Evolutionary conservation across 2,888 invertebrate genomes (phyloP), one percentile per base, ranked within the genome.

Genomic region (Hypolimnas misippus): DNA sequence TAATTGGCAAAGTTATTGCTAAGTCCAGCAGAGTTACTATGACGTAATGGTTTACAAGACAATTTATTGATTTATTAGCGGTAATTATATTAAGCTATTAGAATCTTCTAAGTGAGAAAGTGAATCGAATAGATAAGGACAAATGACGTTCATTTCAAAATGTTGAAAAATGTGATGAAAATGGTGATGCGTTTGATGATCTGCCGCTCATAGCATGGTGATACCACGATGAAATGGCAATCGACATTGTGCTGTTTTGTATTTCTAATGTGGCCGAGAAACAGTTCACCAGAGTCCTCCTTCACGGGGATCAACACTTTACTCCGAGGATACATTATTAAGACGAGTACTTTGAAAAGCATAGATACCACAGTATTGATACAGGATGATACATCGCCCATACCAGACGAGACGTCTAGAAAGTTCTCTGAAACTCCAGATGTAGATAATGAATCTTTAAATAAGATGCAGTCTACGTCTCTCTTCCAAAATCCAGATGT

Each of bases 171-270:
- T 52, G 52, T 33, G 33, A 58, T 7, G 16, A 29, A 6, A 25
- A 49, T n/a, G 49, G 7, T 14, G 49, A 19, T 52, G 17, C 40
- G 6, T 51, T 19, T 19, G 1, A 33, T 6, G 52, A 33, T 31
- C 16, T 29, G 29, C 16, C 25, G 49, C 49, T 29, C 35, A 49
- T 63, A 68, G 25, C 12, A 71, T 69, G 63, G 55, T 69, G 57
- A 19, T 31, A 60, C 55, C 68, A 83, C 66, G 56, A 84, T 83
- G 87, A 78, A 60, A 78, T 83, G 82, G 76, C 76, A 74, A 60
- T 73, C 77, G 19, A 69, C 73, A 16, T 14, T 82, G 33, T 80
- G 73, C 58, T 77, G 73, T 69, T 66, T 81, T 14, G 62, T 81
- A 29, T 67, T 80, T 62, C 69, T 77, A n/a, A 57, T 74, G 16